Base-by-base conservation (phyloP, 2,888 invertebrate genomes). In the Netelia inedita region DNA sequence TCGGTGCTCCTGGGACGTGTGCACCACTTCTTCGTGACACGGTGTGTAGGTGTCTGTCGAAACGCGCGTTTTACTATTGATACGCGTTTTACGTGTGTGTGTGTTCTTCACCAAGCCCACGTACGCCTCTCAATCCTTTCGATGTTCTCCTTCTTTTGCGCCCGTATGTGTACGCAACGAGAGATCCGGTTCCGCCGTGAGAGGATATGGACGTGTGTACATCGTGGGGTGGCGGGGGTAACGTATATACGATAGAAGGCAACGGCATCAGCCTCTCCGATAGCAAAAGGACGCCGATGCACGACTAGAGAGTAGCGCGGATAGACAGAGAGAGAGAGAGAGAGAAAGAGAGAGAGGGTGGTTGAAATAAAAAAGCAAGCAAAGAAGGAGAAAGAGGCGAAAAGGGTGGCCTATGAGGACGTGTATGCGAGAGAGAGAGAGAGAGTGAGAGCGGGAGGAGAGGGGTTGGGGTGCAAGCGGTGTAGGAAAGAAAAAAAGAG, bases 201-300 rank as follows among this genome's bases (percentile, higher is more conserved):
- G 74, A 43, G 65, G 21, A 74, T 63, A 66, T 50, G 63, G 21
- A 74, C 57, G 68, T 53, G 65, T 75, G 75, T 72, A 28, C 28
- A 28, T 28, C 28, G 28, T 28, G 28, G 78, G 61, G 53, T 50
- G 74, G 73, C 61, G 57, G 66, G 71, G 41, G 63, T 69, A 72
- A 50, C 46, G 63, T 66, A 57, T 89, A 87, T 86, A 89, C 89
- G 91, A 91, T 89, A 90, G 91, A 89, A 88, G 88, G 89, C 57
- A 90, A 90, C 88, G 85, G 87, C 87, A 80, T 85, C 75, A 85
- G 86, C 59, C 80, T 88, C 89, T 87, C 90, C 92, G 91, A 91
- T 91, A 91, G 91, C 89, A 89, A 91, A 68, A 91, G 90, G 88
- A 91, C 91, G 89, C 89, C 89, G 90, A 90, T 89, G 91, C 88